phyloP scores from a whole-genome alignment of 2,888 invertebrate species.

The Rugalucina vietnamica region DNA sequence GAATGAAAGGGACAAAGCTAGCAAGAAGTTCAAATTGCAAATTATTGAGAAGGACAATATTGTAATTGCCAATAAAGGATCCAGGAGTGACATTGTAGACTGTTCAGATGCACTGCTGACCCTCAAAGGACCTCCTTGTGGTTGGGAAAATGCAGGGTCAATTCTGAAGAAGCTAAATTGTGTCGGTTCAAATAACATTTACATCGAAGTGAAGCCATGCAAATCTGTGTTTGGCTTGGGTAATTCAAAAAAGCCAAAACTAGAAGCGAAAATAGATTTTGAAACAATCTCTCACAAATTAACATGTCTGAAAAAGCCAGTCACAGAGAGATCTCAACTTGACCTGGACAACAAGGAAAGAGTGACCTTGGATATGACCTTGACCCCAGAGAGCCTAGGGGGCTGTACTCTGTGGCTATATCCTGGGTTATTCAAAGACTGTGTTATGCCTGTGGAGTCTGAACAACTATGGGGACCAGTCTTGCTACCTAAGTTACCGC shows the following conservation, averaged over 20 bases:
- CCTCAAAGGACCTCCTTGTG: constrained; percentile 69
- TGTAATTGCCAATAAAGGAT: constrained; percentile 44
- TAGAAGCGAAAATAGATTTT: constrained; percentile 40
- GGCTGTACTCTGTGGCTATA: constrained; percentile 77
- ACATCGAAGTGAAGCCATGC: constrained; percentile 34
- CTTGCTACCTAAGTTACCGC: constrained; percentile 77
- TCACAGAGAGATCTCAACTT: constrained; percentile 50
- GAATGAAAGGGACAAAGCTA: constrained; percentile 42
- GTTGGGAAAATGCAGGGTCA: constrained; percentile 69
- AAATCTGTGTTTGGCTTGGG: constrained; percentile 38
- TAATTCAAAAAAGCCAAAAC: constrained; percentile 11
- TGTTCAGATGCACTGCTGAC: constrained; percentile 54
- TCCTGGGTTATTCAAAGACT: constrained; percentile 81
- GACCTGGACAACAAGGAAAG: constrained; percentile 46
- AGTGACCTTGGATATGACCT: constrained; percentile 46
- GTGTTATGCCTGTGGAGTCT: constrained; percentile 81
- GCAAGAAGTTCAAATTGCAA: constrained; percentile 71
- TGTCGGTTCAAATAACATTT: constrained; percentile 60
- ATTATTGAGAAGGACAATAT: constrained; percentile 64
- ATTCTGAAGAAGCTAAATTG: constrained; percentile 82
- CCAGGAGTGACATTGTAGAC: constrained; percentile 52
- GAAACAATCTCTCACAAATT: constrained; percentile 32
- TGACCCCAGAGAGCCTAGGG: constrained; percentile 65
- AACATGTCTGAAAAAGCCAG: constrained; percentile 18
- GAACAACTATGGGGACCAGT: constrained; percentile 83